phyloP scores from a whole-genome alignment of 2,888 invertebrate genomes.

The Dendrolimus houi region DNA sequence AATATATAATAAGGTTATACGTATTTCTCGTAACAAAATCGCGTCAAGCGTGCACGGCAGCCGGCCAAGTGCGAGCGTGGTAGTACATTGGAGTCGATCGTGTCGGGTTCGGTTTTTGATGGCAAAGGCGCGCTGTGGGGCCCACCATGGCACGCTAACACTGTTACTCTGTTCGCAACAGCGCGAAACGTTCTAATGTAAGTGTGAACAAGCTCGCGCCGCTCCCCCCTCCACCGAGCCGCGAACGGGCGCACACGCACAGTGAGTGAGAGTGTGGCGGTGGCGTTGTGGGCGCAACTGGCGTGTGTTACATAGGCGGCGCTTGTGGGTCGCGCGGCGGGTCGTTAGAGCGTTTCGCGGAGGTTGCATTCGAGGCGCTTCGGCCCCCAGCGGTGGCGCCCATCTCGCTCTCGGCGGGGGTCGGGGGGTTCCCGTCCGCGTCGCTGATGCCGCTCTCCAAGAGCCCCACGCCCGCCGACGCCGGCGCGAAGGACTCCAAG shows the following conservation, averaged over 20 bases:
- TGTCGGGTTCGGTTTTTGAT: background rate
- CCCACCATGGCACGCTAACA: constrained; percentile 20
- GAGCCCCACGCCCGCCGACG: constrained; percentile 87
- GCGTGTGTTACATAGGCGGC: constrained; percentile 8
- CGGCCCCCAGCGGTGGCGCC: constrained; percentile 83
- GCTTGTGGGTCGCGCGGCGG: constrained; percentile 9
- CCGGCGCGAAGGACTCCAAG: constrained; percentile 87
- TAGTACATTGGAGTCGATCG: background rate
- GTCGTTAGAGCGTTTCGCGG: constrained; percentile 82
- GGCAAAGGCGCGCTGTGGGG: constrained; percentile 17
- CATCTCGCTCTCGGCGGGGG: constrained; percentile 87
- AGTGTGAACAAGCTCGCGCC: constrained; percentile 14
- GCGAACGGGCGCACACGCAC: constrained; percentile 6
- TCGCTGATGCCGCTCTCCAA: constrained; percentile 86
- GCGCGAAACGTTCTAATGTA: constrained; percentile 68
- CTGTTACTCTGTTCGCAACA: constrained; percentile 42
- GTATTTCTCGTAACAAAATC: too few relatives aligned
- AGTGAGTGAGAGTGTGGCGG: constrained; percentile 5
- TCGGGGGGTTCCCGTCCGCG: constrained; percentile 78
- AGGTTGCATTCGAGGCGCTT: constrained; percentile 85
- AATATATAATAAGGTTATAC: too few relatives aligned
- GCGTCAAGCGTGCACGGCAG: background rate
- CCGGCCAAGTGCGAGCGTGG: background rate
- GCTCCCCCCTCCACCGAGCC: constrained; percentile 7
- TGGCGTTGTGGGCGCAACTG: background rate